A percentile compares a stretch with the other conserved stretches of the same genome.
These are phyloP conservation scores for Megalops atlanticus DNA, from an alignment of 2,113 vertebrate genomes.

Conservation along the genomic window DNA sequence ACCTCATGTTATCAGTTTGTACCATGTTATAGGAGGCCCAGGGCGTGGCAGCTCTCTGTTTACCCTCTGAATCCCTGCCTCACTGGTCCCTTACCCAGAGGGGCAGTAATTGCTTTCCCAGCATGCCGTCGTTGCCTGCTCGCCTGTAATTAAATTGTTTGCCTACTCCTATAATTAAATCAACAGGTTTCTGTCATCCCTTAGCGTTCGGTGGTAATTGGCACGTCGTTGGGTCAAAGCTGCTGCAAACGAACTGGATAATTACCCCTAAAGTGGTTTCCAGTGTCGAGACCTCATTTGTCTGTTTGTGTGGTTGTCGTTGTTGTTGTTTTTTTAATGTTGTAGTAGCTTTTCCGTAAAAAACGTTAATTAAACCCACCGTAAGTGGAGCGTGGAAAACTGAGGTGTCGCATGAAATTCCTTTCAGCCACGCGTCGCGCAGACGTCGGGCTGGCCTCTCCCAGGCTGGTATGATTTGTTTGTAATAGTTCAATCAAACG, in stretches of 20 bases:
- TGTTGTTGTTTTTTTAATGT: slow-evolving; percentile 60
- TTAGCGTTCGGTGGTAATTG: slow-evolving; percentile 71
- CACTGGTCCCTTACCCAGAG: slow-evolving; percentile 56
- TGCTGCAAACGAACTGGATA: slow-evolving; percentile 75
- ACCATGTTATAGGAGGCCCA: slow-evolving; percentile 39
- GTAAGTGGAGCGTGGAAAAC: neutral
- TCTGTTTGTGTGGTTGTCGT: slow-evolving; percentile 49
- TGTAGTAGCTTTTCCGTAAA: slow-evolving; percentile 48
- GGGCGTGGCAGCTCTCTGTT: slow-evolving; percentile 35
- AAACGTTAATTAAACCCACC: slow-evolving; percentile 67
- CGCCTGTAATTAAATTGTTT: slow-evolving; percentile 79
- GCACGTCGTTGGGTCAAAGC: slow-evolving; percentile 71
- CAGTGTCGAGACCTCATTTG: slow-evolving; percentile 63
- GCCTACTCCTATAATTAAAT: slow-evolving; percentile 76
- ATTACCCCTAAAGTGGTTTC: slow-evolving; percentile 78
- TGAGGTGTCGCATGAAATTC: neutral
- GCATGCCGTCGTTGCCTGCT: slow-evolving; percentile 59
- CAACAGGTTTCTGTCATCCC: slow-evolving; percentile 69
- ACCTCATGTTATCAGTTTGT: no score
- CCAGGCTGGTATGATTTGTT: neutral
- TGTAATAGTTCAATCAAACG: neutral
- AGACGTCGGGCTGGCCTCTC: neutral
- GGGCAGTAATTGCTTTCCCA: slow-evolving; percentile 60
- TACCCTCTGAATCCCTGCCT: slow-evolving; percentile 21
- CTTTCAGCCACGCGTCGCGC: neutral